A percentile compares a stretch with the other conserved stretches of the same genome.
These are phyloP conservation scores for Drosophila mayaguana DNA, from an alignment of 2,888 invertebrate species.

Conservation along the genomic window DNA sequence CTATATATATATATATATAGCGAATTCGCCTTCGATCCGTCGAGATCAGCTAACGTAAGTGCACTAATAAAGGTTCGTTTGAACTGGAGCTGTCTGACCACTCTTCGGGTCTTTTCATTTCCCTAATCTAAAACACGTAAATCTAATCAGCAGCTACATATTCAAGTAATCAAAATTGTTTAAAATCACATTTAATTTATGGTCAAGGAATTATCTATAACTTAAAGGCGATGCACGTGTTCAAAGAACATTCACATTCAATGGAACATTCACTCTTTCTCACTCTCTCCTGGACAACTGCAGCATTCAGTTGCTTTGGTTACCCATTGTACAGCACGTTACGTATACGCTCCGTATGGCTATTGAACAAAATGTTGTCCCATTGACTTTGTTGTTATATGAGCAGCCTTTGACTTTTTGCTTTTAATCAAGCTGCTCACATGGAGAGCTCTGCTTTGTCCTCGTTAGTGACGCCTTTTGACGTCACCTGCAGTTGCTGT, in stretches of 20 bases:
- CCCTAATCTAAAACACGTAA: slow-evolving; percentile 30
- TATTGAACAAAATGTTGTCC: slow-evolving; percentile 4
- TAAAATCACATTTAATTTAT: slow-evolving; percentile 61
- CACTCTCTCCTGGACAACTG: not conserved
- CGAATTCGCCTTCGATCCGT: not conserved
- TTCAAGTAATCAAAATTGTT: slow-evolving; percentile 50
- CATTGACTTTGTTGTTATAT: slow-evolving; percentile 42
- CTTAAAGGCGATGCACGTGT: slow-evolving; percentile 34
- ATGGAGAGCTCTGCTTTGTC: slow-evolving; percentile 14
- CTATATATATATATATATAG: slow-evolving; percentile 1
- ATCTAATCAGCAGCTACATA: slow-evolving; percentile 62
- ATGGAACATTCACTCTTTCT: not conserved
- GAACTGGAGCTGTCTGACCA: slow-evolving; percentile 1
- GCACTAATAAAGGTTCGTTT: slow-evolving; percentile 49
- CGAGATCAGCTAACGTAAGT: slow-evolving; percentile 43
- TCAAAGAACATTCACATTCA: no score
- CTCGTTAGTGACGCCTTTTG: slow-evolving; percentile 42
- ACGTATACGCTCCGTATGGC: slow-evolving; percentile 51
- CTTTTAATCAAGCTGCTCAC: slow-evolving; percentile 54
- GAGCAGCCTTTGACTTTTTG: slow-evolving; percentile 38
- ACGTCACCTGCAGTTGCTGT: slow-evolving; percentile 37
- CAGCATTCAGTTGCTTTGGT: slow-evolving; percentile 14
- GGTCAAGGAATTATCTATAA: slow-evolving; percentile 12
- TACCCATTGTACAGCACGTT: slow-evolving; percentile 24
- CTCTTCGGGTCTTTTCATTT: not conserved